phyloP scores from a whole-genome alignment of 92 coral and sea anemone genomes.

The Meandrina meandrites region DNA sequence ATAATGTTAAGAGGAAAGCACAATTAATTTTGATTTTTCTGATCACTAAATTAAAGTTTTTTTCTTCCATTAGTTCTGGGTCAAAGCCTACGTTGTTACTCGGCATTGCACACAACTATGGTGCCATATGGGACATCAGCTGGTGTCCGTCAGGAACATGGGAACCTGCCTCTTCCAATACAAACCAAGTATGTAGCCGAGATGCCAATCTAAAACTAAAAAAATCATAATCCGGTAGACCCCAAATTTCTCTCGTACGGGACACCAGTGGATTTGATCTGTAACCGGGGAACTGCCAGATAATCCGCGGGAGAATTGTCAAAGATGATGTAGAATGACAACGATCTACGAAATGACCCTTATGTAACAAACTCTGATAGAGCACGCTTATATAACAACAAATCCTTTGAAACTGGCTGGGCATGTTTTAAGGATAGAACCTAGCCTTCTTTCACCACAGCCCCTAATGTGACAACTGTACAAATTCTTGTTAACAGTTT shows the following conservation, averaged over 20 bases:
- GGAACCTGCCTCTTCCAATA: constrained; percentile 45
- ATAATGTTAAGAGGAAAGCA: no score
- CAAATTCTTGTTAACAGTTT: neutral
- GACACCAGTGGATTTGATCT: no score
- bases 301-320: no score
- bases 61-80: constrained; percentile 59
- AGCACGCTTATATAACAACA: neutral
- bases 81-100: constrained; percentile 66
- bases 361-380: no score
- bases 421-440: neutral
- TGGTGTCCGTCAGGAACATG: constrained; percentile 98
- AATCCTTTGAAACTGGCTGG: neutral
- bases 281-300: no score
- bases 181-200: neutral
- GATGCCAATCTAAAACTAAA: no score
- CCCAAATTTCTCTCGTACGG: no score
- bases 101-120: constrained; percentile 86
- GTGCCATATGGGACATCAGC: constrained; percentile 80
- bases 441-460: neutral
- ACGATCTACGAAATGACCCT: no score
- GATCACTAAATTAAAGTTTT: no score
- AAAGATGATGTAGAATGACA: no score
- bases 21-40: no score
- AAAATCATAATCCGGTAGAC: neutral
- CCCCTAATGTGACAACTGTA: neutral